Base-by-base conservation (phyloP, 2,113 vertebrate species). In the Tichodroma muraria region DNA sequence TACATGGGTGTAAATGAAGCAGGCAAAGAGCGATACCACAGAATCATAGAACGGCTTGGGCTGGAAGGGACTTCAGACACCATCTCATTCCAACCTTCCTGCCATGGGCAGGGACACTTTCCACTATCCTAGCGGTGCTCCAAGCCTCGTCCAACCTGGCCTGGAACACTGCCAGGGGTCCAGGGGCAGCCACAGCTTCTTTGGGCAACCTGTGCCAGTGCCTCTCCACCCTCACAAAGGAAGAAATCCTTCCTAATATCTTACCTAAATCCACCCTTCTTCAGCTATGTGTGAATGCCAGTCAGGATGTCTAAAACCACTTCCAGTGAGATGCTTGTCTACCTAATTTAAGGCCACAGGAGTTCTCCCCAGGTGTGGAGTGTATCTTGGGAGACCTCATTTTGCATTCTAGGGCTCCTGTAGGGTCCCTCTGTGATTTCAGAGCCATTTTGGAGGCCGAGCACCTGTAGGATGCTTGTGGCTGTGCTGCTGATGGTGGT, bases 101-200 rank as follows among this genome's bases (percentile, higher is more conserved):
- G 6, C 61, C 53, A 2, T 47, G 20, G 45, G 5, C 30, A 61
- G n/a, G 11, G 25, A 6, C 18, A 35, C 3, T 17, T 61, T 47
- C 35, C 35, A 27, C 11, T 40, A 1, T 0, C 3, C 15, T n/a
- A 61, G n/a, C 24, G 6, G 1, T 13, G 3, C 17, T 82, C 25
- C 22, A 54, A 35, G 17, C 25, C 17, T 25, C 0, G 0, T 53
- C 24, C 38, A 54, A 0, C 35, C 25, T 28, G 31, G 7, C 31
- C 8, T 76, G 8, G 25, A 8, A 24, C 40, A 23, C 15, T 76
- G 8, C 45, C 35, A 56, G 35, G 35, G 18, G 16, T 54, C 44
- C 44, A 44, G 24, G 10, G 21, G 5, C 40, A 82, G 24, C 25
- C 47, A 9, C n/a, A 68, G 30, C 21, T 61, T 1, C 24, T 45